Evolutionary conservation across 2,113 vertebrate genomes (phyloP).

Genomic region (Equus przewalskii): DNA sequence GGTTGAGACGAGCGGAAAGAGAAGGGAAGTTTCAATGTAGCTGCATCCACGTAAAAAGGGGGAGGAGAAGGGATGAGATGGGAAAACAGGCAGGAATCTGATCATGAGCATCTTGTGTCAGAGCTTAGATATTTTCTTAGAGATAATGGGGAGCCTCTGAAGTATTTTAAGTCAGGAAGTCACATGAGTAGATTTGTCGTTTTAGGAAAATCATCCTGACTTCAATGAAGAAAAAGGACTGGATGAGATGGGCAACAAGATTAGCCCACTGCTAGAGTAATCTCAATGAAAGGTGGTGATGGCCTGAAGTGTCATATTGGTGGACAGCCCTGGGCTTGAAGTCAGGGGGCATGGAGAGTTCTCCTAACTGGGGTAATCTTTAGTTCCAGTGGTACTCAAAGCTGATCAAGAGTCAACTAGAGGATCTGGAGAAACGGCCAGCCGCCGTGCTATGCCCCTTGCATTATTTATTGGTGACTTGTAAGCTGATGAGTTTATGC

Average conservation of each 20-base stretch:
- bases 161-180: background rate
- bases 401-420: background rate
- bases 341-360: fast-evolving
- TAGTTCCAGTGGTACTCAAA: background rate
- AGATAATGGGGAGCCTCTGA: background rate
- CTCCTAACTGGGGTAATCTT: fast-evolving
- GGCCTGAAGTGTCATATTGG: background rate
- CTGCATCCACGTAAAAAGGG: background rate
- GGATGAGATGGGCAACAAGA: background rate
- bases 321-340: background rate
- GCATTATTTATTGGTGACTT: background rate
- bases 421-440: background rate
- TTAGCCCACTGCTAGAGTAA: too few species aligned
- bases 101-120: background rate
- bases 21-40: fast-evolving
- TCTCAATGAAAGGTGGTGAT: background rate
- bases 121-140: background rate
- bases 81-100: background rate
- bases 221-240: background rate
- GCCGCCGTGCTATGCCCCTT: background rate
- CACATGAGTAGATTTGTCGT: background rate
- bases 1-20: too few species aligned
- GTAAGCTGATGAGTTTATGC: background rate
- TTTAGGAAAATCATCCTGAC: background rate
- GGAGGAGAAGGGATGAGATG: too few species aligned